Evolutionary conservation across 2,113 vertebrate genomes (phyloP).

Genomic region (Trichomycterus rosablanca): DNA sequence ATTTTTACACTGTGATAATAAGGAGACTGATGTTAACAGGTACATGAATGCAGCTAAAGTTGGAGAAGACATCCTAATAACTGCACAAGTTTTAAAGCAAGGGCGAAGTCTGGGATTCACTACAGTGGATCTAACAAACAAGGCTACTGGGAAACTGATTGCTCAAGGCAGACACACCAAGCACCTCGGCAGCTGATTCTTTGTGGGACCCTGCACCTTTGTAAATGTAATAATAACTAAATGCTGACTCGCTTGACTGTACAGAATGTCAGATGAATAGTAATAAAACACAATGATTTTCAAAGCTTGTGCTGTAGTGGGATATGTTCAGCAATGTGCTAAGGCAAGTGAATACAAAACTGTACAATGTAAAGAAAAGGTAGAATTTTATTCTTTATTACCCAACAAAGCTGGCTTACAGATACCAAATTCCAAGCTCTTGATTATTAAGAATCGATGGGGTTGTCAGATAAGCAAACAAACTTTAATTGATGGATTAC

Average conservation of each 20-base stretch:
- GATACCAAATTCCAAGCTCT: constrained; percentile 75
- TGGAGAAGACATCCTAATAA: constrained; percentile 88
- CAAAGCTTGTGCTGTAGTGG: constrained; percentile 64
- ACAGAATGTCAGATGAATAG: constrained; percentile 29
- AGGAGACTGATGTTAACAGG: constrained; percentile 64
- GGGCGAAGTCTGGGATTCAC: constrained; percentile 83
- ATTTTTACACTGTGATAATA: no score
- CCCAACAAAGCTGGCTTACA: constrained; percentile 74
- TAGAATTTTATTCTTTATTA: constrained; percentile 51
- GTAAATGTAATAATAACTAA: background rate
- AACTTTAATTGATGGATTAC: constrained; percentile 61
- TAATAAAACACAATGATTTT: constrained; percentile 59
- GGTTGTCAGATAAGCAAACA: constrained; percentile 70
- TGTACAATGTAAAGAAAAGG: constrained; percentile 57
- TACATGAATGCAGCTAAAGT: constrained; percentile 88
- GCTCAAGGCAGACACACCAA: constrained; percentile 96
- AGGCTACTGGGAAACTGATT: constrained; percentile 82
- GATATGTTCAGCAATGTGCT: constrained; percentile 63
- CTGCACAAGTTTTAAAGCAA: constrained; percentile 88
- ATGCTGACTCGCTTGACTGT: background rate
- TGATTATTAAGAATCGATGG: constrained; percentile 62
- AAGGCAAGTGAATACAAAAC: constrained; percentile 47
- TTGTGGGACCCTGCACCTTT: background rate
- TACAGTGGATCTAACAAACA: constrained; percentile 86
- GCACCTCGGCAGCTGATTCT: constrained; percentile 71